Evolutionary conservation across 1,140 invertebrate species (phyloP).

Genomic region (Watersipora subatra): DNA sequence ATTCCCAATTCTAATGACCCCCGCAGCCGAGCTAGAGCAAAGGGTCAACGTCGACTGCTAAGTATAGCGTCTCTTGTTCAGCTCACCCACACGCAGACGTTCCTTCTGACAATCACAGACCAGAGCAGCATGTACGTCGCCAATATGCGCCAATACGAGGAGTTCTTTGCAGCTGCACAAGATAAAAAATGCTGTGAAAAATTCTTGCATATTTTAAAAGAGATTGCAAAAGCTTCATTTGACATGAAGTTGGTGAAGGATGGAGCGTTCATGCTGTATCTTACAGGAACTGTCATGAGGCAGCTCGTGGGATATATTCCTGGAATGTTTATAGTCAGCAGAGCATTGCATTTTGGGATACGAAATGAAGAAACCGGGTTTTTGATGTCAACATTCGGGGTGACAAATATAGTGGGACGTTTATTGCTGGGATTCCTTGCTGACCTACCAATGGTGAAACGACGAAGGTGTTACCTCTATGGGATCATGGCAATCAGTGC

Average conservation of each 20-base stretch:
- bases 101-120: constrained; percentile 5
- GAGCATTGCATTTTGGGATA: constrained; percentile 18
- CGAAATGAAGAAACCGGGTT: constrained; percentile 15
- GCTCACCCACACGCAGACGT: constrained; percentile 4
- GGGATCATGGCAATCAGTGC: neutral
- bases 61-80: neutral
- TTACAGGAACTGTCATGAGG: constrained; percentile 21
- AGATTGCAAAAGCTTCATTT: constrained; percentile 10
- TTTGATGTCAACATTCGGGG: constrained; percentile 18
- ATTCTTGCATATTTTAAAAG: neutral
- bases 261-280: constrained; percentile 19
- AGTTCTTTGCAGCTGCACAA: neutral
- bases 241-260: constrained; percentile 21
- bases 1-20: constrained; percentile 6
- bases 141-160: neutral
- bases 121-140: neutral
- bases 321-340: constrained; percentile 24
- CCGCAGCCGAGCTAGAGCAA: neutral
- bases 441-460: constrained; percentile 17
- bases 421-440: constrained; percentile 17
- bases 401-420: constrained; percentile 19
- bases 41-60: neutral
- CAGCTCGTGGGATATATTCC: constrained; percentile 20
- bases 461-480: constrained; percentile 18
- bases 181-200: constrained; percentile 1